Percentiles rank a stretch among this genome's conserved stretches.
Conservation (phyloP, 2,797 vertebrate species). For the Leucoraja ocellata region DNA sequence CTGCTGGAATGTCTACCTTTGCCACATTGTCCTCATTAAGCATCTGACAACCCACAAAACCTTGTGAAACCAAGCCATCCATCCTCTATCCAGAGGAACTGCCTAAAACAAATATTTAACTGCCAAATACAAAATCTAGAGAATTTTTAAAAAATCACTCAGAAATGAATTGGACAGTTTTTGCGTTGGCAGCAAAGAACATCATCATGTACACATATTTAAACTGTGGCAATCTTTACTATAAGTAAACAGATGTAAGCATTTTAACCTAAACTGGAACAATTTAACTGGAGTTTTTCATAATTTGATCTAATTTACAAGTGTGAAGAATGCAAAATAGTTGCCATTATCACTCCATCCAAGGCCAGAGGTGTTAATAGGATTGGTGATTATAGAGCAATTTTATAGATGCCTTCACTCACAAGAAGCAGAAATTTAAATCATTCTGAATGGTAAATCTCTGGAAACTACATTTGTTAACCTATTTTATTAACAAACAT, state of each 20-base stretch:
- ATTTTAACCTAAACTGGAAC: neutral
- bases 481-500: neutral
- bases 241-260: neutral
- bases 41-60: too few species aligned
- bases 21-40: too few species aligned
- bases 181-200: neutral
- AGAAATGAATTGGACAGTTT: neutral
- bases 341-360: neutral
- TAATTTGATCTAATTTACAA: conserved; percentile 14
- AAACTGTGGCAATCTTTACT: neutral
- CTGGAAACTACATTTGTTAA: neutral
- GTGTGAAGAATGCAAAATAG: neutral
- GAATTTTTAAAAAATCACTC: neutral
- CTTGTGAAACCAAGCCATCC: too few species aligned
- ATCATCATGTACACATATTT: neutral
- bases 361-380: neutral
- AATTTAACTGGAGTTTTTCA: neutral
- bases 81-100: too few species aligned
- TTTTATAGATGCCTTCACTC: neutral
- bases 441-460: neutral
- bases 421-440: neutral
- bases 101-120: neutral
- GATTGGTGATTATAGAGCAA: neutral
- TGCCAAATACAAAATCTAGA: neutral
- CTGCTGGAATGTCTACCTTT: too few species aligned